phyloP scores from a whole-genome alignment of 2,888 invertebrate genomes.

The Lasioglossum oenotherae region DNA sequence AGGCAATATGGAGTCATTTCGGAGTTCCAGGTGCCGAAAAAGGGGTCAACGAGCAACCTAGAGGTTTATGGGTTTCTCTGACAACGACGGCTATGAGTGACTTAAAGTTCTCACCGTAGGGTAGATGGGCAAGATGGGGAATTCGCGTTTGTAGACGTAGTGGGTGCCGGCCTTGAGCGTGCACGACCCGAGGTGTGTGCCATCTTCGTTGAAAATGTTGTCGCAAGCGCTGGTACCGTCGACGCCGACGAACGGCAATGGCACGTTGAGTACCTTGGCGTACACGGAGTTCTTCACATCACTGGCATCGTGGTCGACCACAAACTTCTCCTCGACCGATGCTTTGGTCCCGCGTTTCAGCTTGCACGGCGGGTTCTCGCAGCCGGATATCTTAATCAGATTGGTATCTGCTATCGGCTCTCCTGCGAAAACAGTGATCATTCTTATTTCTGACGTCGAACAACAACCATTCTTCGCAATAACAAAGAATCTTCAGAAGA shows the following conservation, averaged over 20 bases:
- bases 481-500: no score
- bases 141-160: constrained; percentile 89
- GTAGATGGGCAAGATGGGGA: constrained; percentile 86
- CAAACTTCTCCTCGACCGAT: constrained; percentile 87
- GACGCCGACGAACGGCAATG: constrained; percentile 91
- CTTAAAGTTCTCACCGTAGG: constrained; percentile 84
- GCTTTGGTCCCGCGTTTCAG: constrained; percentile 87
- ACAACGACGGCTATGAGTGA: not conserved
- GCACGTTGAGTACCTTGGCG: constrained; percentile 87
- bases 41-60: no score
- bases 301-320: constrained; percentile 86
- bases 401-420: constrained; percentile 28
- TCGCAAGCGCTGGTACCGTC: constrained; percentile 89
- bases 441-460: not conserved
- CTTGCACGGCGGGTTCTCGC: constrained; percentile 88
- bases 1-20: no score
- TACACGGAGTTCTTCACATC: constrained; percentile 87
- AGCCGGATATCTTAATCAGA: constrained; percentile 85
- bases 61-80: not conserved
- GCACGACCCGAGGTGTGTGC: constrained; percentile 87
- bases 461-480: no score
- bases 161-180: constrained; percentile 89
- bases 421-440: constrained; percentile 25
- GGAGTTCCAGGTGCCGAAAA: no score
- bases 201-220: constrained; percentile 87